These are phyloP conservation scores for Passer montanus DNA, from an alignment of 2,113 vertebrate genomes.

Conservation along the genomic window DNA sequence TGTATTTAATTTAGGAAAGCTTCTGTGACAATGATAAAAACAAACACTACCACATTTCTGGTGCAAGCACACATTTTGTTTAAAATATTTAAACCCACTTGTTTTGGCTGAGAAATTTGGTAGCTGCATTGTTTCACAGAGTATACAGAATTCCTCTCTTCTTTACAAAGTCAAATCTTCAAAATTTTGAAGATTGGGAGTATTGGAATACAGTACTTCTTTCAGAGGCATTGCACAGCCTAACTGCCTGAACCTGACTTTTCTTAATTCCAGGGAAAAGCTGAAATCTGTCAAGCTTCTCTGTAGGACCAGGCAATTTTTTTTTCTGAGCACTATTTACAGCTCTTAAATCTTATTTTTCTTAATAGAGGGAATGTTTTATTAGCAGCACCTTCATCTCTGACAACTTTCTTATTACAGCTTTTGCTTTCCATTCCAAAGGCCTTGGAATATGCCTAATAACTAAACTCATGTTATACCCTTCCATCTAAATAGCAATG, in stretches of 20 bases:
- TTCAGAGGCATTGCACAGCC: background rate
- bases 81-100: background rate
- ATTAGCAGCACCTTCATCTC: constrained; percentile 18
- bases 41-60: fast-evolving
- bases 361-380: background rate
- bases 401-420: constrained; percentile 19
- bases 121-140: background rate
- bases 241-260: background rate
- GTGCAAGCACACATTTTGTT: background rate
- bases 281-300: background rate
- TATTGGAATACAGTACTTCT: background rate
- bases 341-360: constrained; percentile 26
- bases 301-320: background rate
- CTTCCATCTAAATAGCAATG: constrained; percentile 30
- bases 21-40: background rate
- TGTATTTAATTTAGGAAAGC: background rate
- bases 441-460: background rate
- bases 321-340: background rate
- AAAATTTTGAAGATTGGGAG: background rate
- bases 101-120: background rate
- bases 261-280: background rate
- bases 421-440: constrained; percentile 12
- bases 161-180: background rate
- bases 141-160: background rate
- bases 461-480: constrained; percentile 6